Conservation (phyloP, 2,113 vertebrate genomes). For the Pterophyllum scalare region DNA sequence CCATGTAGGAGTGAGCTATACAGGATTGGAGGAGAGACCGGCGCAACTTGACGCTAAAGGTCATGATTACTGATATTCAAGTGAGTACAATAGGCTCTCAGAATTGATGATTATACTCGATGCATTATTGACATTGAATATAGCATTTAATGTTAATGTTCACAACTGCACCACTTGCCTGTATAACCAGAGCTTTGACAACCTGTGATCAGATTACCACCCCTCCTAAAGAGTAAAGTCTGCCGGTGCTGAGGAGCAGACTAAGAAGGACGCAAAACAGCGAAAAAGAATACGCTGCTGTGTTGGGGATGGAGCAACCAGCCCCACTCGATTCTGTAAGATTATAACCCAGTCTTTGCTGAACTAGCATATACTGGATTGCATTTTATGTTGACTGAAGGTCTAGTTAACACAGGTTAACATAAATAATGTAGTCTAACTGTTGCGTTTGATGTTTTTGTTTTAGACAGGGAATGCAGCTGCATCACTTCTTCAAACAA, state of each 20-base stretch:
- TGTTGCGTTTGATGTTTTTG: background rate
- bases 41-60: background rate
- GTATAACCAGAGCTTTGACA: background rate
- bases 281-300: conserved; percentile 68
- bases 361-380: background rate
- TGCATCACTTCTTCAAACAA: background rate
- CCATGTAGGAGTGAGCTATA: background rate
- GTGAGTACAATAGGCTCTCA: background rate
- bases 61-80: background rate
- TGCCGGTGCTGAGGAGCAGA: conserved; percentile 60
- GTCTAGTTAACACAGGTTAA: background rate
- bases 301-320: background rate
- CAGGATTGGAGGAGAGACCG: background rate
- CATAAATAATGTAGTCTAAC: background rate
- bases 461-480: conserved; percentile 13
- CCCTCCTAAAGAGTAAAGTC: conserved; percentile 40
- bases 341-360: background rate
- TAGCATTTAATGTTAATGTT: background rate
- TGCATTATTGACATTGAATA: background rate
- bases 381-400: background rate
- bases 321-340: conserved; percentile 29
- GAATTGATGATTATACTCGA: too few species aligned
- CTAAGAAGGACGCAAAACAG: conserved; percentile 77
- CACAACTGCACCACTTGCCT: background rate
- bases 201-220: background rate